These are phyloP conservation scores for Dipodomys spectabilis DNA, from an alignment of 2,113 vertebrate genomes.

Conservation along the genomic window DNA sequence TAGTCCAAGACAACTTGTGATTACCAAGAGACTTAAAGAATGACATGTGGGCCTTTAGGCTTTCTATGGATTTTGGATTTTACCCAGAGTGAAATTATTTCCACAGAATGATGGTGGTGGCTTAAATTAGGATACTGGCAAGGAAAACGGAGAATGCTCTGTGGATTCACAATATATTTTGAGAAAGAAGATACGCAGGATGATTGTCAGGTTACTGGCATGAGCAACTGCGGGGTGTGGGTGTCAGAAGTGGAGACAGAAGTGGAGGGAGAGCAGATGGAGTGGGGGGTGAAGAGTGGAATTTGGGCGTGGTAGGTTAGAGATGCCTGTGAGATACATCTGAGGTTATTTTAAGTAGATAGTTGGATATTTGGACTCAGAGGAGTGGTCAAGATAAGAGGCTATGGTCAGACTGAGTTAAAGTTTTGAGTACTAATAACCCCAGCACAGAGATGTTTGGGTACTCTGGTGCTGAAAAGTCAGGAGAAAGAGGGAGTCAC, in stretches of 20 bases:
- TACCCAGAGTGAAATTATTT: background rate
- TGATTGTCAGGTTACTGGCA: conserved; percentile 57
- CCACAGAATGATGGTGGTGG: background rate
- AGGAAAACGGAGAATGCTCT: background rate
- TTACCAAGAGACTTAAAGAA: background rate
- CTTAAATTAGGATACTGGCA: conserved; percentile 15
- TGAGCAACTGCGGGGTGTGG: conserved; percentile 4
- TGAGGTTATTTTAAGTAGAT: conserved; percentile 43
- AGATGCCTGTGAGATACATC: background rate
- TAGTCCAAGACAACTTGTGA: background rate
- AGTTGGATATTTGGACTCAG: background rate
- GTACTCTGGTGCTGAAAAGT: too few species aligned
- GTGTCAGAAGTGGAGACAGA: conserved; percentile 41
- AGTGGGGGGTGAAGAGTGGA: conserved; percentile 12
- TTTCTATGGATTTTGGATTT: conserved; percentile 37
- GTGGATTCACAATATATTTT: background rate
- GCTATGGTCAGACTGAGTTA: too few species aligned
- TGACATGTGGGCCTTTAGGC: background rate
- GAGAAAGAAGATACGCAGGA: background rate
- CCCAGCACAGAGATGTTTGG: background rate
- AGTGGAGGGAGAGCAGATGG: conserved; percentile 43
- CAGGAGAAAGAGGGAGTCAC: background rate
- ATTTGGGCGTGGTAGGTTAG: conserved; percentile 46
- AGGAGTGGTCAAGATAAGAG: background rate
- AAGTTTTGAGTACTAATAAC: background rate